Conservation (phyloP, 2,888 invertebrate genomes). For the Dioctria linearis region DNA sequence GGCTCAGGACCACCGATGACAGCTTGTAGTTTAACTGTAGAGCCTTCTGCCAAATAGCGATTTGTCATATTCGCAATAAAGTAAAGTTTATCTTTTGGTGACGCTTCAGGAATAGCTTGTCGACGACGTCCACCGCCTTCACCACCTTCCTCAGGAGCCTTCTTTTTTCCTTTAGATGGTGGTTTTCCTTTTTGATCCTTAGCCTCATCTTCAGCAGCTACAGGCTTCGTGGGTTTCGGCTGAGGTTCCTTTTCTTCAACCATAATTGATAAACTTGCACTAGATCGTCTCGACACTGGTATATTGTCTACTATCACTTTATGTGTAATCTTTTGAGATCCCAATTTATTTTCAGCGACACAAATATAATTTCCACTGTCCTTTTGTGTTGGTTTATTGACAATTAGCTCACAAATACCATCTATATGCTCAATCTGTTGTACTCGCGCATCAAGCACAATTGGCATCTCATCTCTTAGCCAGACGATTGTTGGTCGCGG, state of each 20-base stretch:
- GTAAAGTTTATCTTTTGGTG: slow-evolving; percentile 71
- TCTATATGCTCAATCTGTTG: slow-evolving; percentile 82
- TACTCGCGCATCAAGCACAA: slow-evolving; percentile 74
- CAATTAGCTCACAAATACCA: slow-evolving; percentile 82
- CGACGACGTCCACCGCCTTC: slow-evolving; percentile 75
- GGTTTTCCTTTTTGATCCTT: slow-evolving; percentile 58
- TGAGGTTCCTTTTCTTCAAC: slow-evolving; percentile 56
- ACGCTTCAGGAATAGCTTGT: slow-evolving; percentile 67
- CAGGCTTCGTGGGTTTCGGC: slow-evolving; percentile 58
- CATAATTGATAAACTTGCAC: slow-evolving; percentile 62
- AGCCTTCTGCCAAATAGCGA: slow-evolving; percentile 74
- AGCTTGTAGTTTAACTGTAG: slow-evolving; percentile 84
- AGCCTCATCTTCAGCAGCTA: slow-evolving; percentile 59
- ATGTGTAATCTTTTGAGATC: slow-evolving; percentile 82
- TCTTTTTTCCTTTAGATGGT: slow-evolving; percentile 64
- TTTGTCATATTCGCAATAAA: slow-evolving; percentile 69
- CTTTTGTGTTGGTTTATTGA: slow-evolving; percentile 77
- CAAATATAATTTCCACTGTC: slow-evolving; percentile 73
- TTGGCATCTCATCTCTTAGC: slow-evolving; percentile 79
- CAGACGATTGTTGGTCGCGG: slow-evolving; percentile 82
- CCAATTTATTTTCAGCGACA: slow-evolving; percentile 81
- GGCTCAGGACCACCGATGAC: slow-evolving; percentile 83
- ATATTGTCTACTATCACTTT: slow-evolving; percentile 73
- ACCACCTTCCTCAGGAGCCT: slow-evolving; percentile 61
- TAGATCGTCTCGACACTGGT: slow-evolving; percentile 68